Conservation (phyloP, 2,113 vertebrate genomes). For the Thunnus thynnus region DNA sequence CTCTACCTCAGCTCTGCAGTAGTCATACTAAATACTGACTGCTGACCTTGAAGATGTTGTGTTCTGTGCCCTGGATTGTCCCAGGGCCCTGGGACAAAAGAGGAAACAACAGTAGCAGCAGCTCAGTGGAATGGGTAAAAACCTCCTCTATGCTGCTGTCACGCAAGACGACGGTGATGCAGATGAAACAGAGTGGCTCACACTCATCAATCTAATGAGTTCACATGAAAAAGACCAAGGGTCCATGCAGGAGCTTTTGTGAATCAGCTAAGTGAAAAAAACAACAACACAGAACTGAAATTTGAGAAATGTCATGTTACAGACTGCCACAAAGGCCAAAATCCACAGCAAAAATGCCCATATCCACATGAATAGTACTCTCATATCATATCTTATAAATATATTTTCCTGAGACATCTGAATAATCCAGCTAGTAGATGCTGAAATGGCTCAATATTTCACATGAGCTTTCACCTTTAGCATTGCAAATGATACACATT, state of each 20-base stretch:
- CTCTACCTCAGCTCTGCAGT: neutral
- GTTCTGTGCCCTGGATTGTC: conserved; percentile 35
- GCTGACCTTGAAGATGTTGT: conserved; percentile 36
- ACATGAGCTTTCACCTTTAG: no score
- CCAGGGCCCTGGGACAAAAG: conserved; percentile 3
- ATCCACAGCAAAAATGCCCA: neutral
- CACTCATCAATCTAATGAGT: conserved; percentile 25
- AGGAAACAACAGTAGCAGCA: conserved; percentile 7
- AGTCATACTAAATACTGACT: neutral
- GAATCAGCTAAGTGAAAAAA: neutral
- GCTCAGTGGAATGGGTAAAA: conserved; percentile 1
- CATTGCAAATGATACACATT: no score
- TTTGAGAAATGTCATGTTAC: neutral
- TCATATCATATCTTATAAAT: neutral
- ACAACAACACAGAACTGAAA: conserved; percentile 17
- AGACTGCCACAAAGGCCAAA: neutral
- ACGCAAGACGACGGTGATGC: conserved; percentile 5
- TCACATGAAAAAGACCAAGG: conserved; percentile 16
- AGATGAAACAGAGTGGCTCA: conserved; percentile 21
- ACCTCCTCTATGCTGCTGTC: neutral
- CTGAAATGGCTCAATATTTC: no score
- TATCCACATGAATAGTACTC: neutral
- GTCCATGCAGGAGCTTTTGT: neutral
- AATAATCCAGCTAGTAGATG: no score
- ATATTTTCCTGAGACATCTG: neutral